Base-by-base conservation (phyloP, 2,888 invertebrate species). In the Brachypalpus laphriformis region DNA sequence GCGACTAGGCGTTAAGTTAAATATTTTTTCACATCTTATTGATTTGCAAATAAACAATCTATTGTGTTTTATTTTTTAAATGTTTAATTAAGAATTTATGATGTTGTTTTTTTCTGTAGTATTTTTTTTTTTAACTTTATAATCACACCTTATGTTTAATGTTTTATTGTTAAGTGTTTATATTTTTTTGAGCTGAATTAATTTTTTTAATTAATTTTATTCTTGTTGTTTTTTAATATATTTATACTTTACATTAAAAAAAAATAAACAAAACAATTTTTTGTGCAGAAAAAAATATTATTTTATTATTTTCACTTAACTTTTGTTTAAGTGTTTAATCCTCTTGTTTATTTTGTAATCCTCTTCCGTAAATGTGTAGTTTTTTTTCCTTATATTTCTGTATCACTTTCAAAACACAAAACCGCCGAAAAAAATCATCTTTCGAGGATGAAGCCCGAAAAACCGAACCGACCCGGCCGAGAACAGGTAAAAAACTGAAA, bases 1-100 rank as follows among this genome's bases (percentile, higher is more conserved):
- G 91, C 91, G 90, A 90, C 89, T 89, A 90, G 88, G 88, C 89
- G 88, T 88, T 89, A 89, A 90, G 89, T 89, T 82, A 72, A 18
- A 20, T 61, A 25, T 57, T 77, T 11, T 34, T 14, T 34, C 71
- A 70, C 63, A 45, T 25, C 28, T 49, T 28, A 72, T 59, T 59
- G 28, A 72, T 77, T 88, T 88, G 87, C 87, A 76, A 87, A 87
- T 86, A 85, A 82, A 83, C 25, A 81, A 77, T 74, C 70, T 76
- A 78, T 51, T 77, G 72, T 65, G 82, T 40, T 80, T 87, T 25
- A n/a, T n/a, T 25, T 80, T 87, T 66, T 88, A 87, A 87, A 87
- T 65, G 71, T 65, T 78, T 82, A 76, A 51, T 77, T 74, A 65
- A 54, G 45, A 51, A 28, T 63, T 78, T 71, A 49, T 18, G 9